These are phyloP conservation scores for Eriocheir sinensis DNA, from an alignment of 1,140 invertebrate genomes.

Conservation along the genomic window DNA sequence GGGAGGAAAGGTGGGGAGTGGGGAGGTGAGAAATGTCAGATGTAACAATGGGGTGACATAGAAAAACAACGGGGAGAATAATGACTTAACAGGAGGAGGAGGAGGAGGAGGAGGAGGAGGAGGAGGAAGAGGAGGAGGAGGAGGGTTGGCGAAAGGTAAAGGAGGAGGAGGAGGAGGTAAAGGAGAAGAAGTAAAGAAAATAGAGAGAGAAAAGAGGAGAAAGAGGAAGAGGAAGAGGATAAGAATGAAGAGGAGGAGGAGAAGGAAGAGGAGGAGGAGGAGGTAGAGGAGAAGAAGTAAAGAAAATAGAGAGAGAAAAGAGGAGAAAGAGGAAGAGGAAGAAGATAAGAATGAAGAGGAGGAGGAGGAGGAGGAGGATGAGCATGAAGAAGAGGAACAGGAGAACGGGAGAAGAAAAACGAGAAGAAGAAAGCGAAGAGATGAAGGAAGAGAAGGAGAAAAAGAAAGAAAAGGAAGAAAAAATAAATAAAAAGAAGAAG, in stretches of 20 bases:
- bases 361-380: no score
- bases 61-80: conserved; percentile 6
- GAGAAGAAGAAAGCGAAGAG: conserved; percentile 5
- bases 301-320: no score
- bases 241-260: no score
- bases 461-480: no score
- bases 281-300: no score
- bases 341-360: not conserved
- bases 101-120: not conserved
- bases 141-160: not conserved
- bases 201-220: not conserved
- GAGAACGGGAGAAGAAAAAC: no score
- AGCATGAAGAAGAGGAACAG: no score
- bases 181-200: not conserved
- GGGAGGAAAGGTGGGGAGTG: not conserved
- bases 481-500: no score
- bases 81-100: not conserved
- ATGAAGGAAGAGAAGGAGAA: no score
- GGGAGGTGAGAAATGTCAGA: not conserved
- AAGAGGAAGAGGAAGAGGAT: not conserved
- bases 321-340: no score
- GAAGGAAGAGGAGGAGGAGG: no score
- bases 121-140: not conserved
- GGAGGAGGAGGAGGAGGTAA: not conserved
- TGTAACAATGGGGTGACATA: conserved; percentile 1